phyloP scores from a whole-genome alignment of 2,113 vertebrate species.

The Lepisosteus osseus region DNA sequence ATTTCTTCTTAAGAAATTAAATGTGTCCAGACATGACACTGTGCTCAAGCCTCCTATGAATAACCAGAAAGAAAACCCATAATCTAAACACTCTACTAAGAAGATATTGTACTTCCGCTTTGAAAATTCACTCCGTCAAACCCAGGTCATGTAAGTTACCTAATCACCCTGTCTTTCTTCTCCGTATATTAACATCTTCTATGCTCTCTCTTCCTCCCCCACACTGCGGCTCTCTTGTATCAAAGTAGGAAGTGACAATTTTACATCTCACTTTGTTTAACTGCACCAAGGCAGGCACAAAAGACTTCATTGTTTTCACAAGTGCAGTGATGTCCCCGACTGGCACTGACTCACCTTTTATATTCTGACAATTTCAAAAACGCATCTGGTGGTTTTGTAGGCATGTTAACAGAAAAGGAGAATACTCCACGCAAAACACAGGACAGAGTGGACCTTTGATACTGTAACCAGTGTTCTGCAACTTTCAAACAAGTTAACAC shows the following conservation, averaged over 20 bases:
- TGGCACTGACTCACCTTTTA: conserved; percentile 22
- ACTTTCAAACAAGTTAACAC: too few species aligned
- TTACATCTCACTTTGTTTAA: conserved; percentile 29
- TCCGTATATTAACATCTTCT: too few species aligned
- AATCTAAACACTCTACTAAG: too few species aligned
- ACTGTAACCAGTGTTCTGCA: too few species aligned
- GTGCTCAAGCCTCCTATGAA: too few species aligned
- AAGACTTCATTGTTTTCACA: conserved; percentile 34
- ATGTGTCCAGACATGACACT: too few species aligned
- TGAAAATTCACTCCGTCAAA: too few species aligned
- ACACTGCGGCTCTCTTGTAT: background rate
- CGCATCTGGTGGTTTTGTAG: conserved; percentile 20
- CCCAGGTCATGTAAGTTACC: too few species aligned
- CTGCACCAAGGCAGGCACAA: conserved; percentile 31
- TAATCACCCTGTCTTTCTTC: too few species aligned
- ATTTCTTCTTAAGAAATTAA: too few species aligned
- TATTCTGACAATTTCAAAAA: background rate
- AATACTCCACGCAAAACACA: conserved; percentile 12
- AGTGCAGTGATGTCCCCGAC: conserved; percentile 22
- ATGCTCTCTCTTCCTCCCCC: background rate
- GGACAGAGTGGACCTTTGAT: background rate
- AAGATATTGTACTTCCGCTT: too few species aligned
- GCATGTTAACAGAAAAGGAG: conserved; percentile 13
- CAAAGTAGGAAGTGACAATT: conserved; percentile 36
- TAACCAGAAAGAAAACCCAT: too few species aligned